phyloP scores from a whole-genome alignment of 2,113 vertebrate genomes.

The Abramis brama region DNA sequence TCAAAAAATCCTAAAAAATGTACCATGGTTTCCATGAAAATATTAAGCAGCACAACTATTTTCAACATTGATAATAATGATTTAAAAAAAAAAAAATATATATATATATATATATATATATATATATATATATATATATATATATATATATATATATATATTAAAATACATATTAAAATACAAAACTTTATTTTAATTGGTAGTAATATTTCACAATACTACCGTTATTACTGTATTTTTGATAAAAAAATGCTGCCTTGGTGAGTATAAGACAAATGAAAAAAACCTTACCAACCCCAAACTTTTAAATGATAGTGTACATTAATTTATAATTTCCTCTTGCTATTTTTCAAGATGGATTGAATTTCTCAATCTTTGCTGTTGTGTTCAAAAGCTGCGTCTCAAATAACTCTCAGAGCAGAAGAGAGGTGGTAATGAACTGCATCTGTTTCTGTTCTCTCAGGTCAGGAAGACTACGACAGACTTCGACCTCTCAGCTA shows the following conservation, averaged over 20 bases:
- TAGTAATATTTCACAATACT: neutral
- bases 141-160: too few species aligned
- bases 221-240: neutral
- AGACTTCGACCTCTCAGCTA: slow-evolving; percentile 98
- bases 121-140: too few species aligned
- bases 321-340: neutral
- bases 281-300: neutral
- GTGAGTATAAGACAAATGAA: neutral
- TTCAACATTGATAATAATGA: neutral
- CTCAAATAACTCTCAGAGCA: neutral
- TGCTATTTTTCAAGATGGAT: neutral
- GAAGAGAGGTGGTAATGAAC: neutral
- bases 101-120: too few species aligned
- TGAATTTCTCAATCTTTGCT: neutral
- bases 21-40: neutral
- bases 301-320: neutral
- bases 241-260: neutral
- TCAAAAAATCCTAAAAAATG: neutral
- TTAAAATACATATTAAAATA: neutral
- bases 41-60: neutral
- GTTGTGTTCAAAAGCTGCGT: neutral
- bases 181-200: neutral
- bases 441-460: slow-evolving; percentile 7
- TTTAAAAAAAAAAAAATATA: too few species aligned
- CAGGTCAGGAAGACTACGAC: slow-evolving; percentile 99